These are phyloP conservation scores for Electrophaes corylata DNA, from an alignment of 2,888 invertebrate genomes.

Conservation along the genomic window DNA sequence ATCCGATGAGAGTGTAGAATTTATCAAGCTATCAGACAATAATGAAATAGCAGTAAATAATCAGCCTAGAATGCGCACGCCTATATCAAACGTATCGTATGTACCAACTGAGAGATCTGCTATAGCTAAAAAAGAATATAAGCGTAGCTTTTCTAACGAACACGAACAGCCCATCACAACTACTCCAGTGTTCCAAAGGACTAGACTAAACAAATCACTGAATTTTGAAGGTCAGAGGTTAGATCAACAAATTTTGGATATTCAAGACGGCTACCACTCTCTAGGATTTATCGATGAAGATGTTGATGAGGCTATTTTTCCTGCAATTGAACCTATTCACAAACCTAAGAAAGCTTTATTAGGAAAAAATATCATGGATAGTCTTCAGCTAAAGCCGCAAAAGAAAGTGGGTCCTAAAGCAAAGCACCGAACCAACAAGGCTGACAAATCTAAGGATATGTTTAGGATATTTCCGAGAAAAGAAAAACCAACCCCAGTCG, in stretches of 20 bases:
- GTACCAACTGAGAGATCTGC: conserved; percentile 69
- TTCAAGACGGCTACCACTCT: conserved; percentile 78
- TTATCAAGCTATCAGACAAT: conserved; percentile 72
- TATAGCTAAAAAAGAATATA: conserved; percentile 61
- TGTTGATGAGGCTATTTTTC: conserved; percentile 47
- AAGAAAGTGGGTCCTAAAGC: conserved; percentile 77
- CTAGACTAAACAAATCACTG: conserved; percentile 77
- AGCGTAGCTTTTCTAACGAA: conserved; percentile 72
- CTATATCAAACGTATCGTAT: conserved; percentile 76
- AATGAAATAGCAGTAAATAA: conserved; percentile 80
- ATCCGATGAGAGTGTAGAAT: conserved; percentile 76
- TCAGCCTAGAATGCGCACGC: conserved; percentile 78
- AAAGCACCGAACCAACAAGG: conserved; percentile 70
- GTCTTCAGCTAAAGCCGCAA: conserved; percentile 74
- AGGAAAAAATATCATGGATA: conserved; percentile 79
- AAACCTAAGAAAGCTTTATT: conserved; percentile 74
- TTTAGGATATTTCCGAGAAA: conserved; percentile 75
- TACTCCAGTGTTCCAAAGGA: conserved; percentile 79
- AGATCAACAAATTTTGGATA: conserved; percentile 80
- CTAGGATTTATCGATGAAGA: conserved; percentile 78
- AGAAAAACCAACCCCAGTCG: conserved; percentile 64
- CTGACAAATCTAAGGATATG: conserved; percentile 66
- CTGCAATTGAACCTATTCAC: conserved; percentile 61
- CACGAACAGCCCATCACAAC: conserved; percentile 61
- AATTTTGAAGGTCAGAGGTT: conserved; percentile 77